Base-by-base conservation (phyloP, 2,113 vertebrate genomes). In the Nothoprocta perdicaria region DNA sequence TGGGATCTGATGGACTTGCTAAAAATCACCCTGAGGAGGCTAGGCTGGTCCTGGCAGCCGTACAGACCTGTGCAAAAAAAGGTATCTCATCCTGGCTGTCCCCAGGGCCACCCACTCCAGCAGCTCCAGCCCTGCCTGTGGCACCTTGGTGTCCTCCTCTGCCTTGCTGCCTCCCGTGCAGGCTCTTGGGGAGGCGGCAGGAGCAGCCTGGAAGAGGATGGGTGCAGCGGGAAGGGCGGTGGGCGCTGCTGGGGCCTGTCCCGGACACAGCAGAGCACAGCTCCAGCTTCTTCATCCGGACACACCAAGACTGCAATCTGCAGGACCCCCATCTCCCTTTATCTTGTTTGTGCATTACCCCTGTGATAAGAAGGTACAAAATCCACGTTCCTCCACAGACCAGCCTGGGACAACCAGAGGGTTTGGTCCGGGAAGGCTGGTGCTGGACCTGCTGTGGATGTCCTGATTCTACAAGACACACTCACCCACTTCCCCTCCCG, bases 401-500 rank as follows among this genome's bases (percentile, higher is more conserved):
- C 35, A 48, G 45, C 66, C 50, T 0, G 0, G 50, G 19, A 15
- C 18, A 66, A 27, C 10, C 22, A 21, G 22, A 19, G n/a, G 4
- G 15, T 73, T 77, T 55, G 77, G 22, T 15, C 53, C n/a, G 3
- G 69, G 14, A 72, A 58, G 43, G 29, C 27, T 63, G 63, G 17
- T 14, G 10, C 77, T 77, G 63, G 55, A 85, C n/a, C 6, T 14
- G 4, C 17, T 80, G 89, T 63, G 13, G 31, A 67, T 52, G 43
- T 29, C 33, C 60, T 27, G 26, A 35, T 13, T 57, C n/a, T 21
- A 38, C 31, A 40, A 82, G 53, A 0, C 4, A 7, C 63, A 15
- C 31, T 80, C 69, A 79, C 63, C 31, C 22, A 27, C 13, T 24
- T 80, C 9, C 57, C 71, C 69, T n/a, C 15, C 52, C 27, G 38